Conservation (phyloP, 2,888 invertebrate genomes). For the Cryptocephalus primarius region DNA sequence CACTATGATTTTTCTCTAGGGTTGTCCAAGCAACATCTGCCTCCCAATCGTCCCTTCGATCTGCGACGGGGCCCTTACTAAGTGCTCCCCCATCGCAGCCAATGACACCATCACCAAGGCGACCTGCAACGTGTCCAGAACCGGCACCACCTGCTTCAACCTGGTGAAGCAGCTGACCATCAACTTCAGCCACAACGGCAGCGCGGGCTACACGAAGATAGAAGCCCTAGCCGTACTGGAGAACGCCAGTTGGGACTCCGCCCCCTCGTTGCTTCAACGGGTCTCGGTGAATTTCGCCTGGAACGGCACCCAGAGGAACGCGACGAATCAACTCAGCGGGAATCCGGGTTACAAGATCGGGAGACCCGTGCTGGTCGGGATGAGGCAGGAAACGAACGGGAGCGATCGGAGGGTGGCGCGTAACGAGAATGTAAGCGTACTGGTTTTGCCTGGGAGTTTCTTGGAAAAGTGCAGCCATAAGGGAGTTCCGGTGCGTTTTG, state of each 20-base stretch:
- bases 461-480: constrained; percentile 22
- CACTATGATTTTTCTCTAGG: constrained; percentile 19
- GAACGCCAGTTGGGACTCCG: constrained; percentile 16
- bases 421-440: constrained; percentile 25
- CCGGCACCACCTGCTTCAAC: constrained; percentile 25
- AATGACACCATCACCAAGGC: constrained; percentile 14
- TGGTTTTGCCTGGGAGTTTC: constrained; percentile 33
- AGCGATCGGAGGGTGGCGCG: constrained; percentile 17
- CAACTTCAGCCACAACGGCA: constrained; percentile 36
- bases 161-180: constrained; percentile 29
- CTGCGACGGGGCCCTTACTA: constrained; percentile 24
- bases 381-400: constrained; percentile 30
- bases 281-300: constrained; percentile 29
- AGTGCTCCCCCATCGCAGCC: constrained; percentile 19
- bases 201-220: constrained; percentile 33
- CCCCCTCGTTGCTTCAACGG: constrained; percentile 15
- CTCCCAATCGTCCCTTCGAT: constrained; percentile 24
- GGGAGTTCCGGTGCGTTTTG: constrained; percentile 39
- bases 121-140: constrained; percentile 14
- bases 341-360: constrained; percentile 64
- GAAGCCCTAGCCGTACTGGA: constrained; percentile 25
- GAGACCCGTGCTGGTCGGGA: constrained; percentile 48
- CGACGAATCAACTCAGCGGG: constrained; percentile 46
- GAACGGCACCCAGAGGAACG: constrained; percentile 25
- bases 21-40: constrained; percentile 31